Evolutionary conservation across 1,140 invertebrate species (phyloP).

Genomic region (Contarinia nasturtii): DNA sequence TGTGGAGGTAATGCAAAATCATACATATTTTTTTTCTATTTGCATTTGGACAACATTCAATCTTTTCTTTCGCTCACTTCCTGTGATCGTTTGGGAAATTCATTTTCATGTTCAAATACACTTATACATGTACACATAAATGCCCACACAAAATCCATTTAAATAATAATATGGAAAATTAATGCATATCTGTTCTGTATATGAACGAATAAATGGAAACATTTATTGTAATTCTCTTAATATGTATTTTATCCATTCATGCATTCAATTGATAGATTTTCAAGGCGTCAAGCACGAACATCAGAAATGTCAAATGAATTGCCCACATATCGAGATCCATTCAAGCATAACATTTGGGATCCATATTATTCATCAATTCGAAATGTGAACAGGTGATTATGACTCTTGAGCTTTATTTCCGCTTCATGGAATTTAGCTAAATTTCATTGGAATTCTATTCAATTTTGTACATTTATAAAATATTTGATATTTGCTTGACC

Average conservation of each 20-base stretch:
- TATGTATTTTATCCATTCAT: not conserved
- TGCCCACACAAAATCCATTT: too few species aligned
- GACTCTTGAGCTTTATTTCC: not conserved
- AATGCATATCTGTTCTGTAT: too few species aligned
- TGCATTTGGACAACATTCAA: too few species aligned
- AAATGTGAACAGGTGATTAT: slow-evolving; percentile 27
- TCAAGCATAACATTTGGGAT: slow-evolving; percentile 63
- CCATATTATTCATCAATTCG: slow-evolving; percentile 35
- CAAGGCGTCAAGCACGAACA: slow-evolving; percentile 67
- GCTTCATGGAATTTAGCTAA: not conserved
- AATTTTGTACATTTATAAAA: too few species aligned
- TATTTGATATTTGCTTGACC: not conserved
- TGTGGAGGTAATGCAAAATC: slow-evolving; percentile 47
- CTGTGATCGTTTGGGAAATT: too few species aligned
- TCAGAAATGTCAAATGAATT: slow-evolving; percentile 71
- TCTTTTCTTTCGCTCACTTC: too few species aligned
- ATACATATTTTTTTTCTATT: too few species aligned
- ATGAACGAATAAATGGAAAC: too few species aligned
- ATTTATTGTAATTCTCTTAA: too few species aligned
- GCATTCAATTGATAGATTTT: slow-evolving; percentile 33
- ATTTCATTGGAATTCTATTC: not conserved
- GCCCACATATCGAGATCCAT: slow-evolving; percentile 57
- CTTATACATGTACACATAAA: too few species aligned
- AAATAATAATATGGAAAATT: too few species aligned
- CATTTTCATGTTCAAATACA: too few species aligned